phyloP scores from a whole-genome alignment of 2,888 invertebrate genomes.

The Pollenia labialis region DNA sequence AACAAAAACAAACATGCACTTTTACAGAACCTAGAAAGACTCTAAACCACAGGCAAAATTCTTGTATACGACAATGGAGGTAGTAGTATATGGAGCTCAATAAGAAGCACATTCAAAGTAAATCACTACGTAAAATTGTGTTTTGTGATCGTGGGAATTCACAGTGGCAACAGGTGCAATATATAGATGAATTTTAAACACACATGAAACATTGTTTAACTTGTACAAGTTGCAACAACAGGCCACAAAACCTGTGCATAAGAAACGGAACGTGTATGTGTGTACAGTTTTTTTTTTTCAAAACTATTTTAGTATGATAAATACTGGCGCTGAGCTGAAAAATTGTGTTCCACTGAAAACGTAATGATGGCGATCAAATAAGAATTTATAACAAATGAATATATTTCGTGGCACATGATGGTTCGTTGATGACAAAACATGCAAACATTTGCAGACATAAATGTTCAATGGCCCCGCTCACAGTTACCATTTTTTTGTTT shows the following conservation, averaged over 20 bases:
- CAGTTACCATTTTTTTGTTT: slow-evolving; percentile 16
- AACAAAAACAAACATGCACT: slow-evolving; percentile 24
- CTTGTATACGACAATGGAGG: background rate
- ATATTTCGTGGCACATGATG: slow-evolving; percentile 43
- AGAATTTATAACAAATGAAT: slow-evolving; percentile 49
- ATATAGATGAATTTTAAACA: slow-evolving; percentile 58
- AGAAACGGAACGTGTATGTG: background rate
- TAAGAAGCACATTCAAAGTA: slow-evolving; percentile 31
- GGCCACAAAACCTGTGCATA: slow-evolving; percentile 17
- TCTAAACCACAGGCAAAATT: slow-evolving; percentile 30
- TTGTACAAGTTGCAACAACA: slow-evolving; percentile 48
- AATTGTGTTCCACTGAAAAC: slow-evolving; percentile 31
- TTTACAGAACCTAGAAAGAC: slow-evolving; percentile 22
- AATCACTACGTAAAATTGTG: slow-evolving; percentile 41
- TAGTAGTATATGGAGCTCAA: background rate
- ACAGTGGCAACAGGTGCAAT: slow-evolving; percentile 73
- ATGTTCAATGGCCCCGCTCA: background rate
- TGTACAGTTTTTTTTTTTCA: background rate
- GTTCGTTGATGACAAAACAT: slow-evolving; percentile 5
- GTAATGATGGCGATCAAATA: slow-evolving; percentile 50
- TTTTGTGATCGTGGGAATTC: slow-evolving; percentile 73
- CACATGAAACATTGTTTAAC: slow-evolving; percentile 51
- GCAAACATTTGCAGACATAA: background rate
- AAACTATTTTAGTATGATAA: slow-evolving; percentile 56
- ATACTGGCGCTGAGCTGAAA: slow-evolving; percentile 58